Percentiles rank a stretch among this genome's conserved stretches.
phyloP scores from a whole-genome alignment of 1,140 invertebrate species.

The Meloidogyne floridensis region DNA sequence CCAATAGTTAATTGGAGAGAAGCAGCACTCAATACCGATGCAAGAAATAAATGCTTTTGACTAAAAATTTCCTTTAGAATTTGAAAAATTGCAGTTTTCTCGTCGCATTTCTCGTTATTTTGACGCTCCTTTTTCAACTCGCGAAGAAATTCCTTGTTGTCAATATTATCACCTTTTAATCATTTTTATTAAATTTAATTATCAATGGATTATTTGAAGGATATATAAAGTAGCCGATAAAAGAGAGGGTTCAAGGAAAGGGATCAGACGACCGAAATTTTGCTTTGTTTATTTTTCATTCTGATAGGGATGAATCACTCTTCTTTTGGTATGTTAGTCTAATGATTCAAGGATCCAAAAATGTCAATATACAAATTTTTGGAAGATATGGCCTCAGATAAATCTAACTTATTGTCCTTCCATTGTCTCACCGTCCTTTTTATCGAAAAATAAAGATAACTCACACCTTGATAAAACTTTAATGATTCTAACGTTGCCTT shows the following conservation, averaged over 20 bases:
- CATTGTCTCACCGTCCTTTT: too few species aligned
- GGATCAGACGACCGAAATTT: too few species aligned
- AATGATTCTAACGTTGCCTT: constrained; percentile 38
- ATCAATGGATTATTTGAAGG: background rate
- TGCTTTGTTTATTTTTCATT: background rate
- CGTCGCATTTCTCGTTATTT: constrained; percentile 1
- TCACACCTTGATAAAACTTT: constrained; percentile 47
- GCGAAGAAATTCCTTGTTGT: constrained; percentile 39
- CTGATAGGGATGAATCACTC: background rate
- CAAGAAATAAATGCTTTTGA: constrained; percentile 43
- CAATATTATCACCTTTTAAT: constrained; percentile 7
- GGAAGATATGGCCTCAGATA: too few species aligned
- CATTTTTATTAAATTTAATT: background rate
- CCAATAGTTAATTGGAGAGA: constrained; percentile 31
- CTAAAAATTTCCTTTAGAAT: constrained; percentile 35
- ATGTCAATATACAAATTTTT: too few species aligned
- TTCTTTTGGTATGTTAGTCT: too few species aligned
- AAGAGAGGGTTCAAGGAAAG: too few species aligned
- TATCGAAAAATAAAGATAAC: too few species aligned
- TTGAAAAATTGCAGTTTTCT: constrained; percentile 12
- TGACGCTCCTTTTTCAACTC: constrained; percentile 48
- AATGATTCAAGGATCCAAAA: too few species aligned
- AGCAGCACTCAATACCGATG: constrained; percentile 41
- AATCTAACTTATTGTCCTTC: too few species aligned
- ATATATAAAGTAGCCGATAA: too few species aligned